A percentile compares a stretch with the other conserved stretches of the same genome.
Evolutionary conservation across 2,113 vertebrate genomes (phyloP).

Genomic region (Thermophis baileyi): DNA sequence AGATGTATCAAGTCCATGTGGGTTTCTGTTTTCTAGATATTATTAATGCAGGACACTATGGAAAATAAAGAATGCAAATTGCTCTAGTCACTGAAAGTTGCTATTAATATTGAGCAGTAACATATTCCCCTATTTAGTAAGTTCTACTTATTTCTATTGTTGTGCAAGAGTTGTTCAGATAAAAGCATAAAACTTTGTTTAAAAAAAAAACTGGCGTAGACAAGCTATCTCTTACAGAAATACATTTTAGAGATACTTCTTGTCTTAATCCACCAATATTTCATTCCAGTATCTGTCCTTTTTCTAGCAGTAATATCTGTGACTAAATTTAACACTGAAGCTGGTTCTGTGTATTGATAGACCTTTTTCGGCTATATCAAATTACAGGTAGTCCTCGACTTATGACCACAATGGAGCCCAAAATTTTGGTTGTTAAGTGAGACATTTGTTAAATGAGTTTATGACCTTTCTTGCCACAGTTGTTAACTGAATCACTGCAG

Average conservation of each 20-base stretch:
- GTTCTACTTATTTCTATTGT: slow-evolving; percentile 46
- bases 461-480: too few relatives aligned
- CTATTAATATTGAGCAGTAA: slow-evolving; percentile 32
- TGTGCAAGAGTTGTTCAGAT: slow-evolving; percentile 42
- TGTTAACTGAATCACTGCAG: too few relatives aligned
- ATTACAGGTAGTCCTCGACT: background rate
- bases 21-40: background rate
- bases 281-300: slow-evolving; percentile 33
- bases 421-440: too few relatives aligned
- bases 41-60: slow-evolving; percentile 45
- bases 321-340: slow-evolving; percentile 29
- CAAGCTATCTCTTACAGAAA: slow-evolving; percentile 4
- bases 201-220: slow-evolving; percentile 10
- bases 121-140: slow-evolving; percentile 39
- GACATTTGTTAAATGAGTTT: too few relatives aligned
- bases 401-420: too few relatives aligned
- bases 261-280: slow-evolving; percentile 8
- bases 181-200: slow-evolving; percentile 17
- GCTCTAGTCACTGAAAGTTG: slow-evolving; percentile 41
- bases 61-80: slow-evolving; percentile 46
- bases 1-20: slow-evolving; percentile 51
- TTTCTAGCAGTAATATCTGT: slow-evolving; percentile 41
- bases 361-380: slow-evolving; percentile 14
- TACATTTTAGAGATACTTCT: slow-evolving; percentile 29
- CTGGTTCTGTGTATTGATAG: slow-evolving; percentile 32